phyloP scores from a whole-genome alignment of 2,888 invertebrate genomes.

The Leucania comma region DNA sequence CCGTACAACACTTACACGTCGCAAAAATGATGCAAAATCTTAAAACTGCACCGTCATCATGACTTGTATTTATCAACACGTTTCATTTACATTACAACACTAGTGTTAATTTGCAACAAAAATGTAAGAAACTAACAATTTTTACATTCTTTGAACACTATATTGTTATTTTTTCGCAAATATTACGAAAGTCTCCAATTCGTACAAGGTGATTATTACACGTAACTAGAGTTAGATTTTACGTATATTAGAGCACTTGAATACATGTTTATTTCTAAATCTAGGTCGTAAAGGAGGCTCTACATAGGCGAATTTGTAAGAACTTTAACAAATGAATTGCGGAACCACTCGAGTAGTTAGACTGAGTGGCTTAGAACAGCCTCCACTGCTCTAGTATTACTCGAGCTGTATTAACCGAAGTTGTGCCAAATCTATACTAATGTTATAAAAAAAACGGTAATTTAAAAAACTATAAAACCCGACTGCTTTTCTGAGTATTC shows the following conservation, averaged over 20 bases:
- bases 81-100: constrained; percentile 27
- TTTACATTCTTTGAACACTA: background rate
- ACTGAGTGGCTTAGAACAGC: background rate
- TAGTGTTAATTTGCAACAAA: constrained; percentile 11
- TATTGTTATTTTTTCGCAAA: constrained; percentile 6
- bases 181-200: constrained; percentile 27
- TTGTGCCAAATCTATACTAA: background rate
- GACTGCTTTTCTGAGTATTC: too few species aligned
- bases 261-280: constrained; percentile 25
- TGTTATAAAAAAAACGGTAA: too few species aligned
- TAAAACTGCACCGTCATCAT: constrained; percentile 21
- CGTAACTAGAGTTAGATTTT: constrained; percentile 15
- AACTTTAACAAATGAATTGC: background rate
- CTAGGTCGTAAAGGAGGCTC: constrained; percentile 12
- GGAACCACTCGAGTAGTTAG: constrained; percentile 23
- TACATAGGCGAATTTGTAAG: too few species aligned
- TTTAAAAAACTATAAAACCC: too few species aligned
- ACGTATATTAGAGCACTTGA: too few species aligned
- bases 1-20: background rate
- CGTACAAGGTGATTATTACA: constrained; percentile 32
- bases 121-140: constrained; percentile 3
- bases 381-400: background rate
- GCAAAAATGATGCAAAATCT: constrained; percentile 11
- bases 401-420: background rate
- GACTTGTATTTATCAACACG: background rate